Evolutionary conservation across 2,113 vertebrate genomes (phyloP).

Genomic region (Papio anubis): DNA sequence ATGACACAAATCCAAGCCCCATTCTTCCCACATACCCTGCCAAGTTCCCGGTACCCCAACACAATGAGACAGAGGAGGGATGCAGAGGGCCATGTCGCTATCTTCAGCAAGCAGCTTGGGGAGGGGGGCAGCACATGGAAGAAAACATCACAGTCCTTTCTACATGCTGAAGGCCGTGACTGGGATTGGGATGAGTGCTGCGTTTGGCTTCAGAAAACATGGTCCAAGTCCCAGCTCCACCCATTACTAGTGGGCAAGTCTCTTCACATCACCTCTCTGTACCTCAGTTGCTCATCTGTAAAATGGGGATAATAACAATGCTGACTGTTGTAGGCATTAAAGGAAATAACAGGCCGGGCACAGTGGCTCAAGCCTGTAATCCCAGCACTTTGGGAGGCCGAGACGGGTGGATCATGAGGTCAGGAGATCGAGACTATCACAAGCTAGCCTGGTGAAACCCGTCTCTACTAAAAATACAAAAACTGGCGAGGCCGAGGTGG

Average conservation of each 20-base stretch:
- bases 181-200: background rate
- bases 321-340: background rate
- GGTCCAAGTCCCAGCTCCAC: background rate
- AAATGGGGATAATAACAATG: background rate
- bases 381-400: too few species aligned
- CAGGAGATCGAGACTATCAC: too few species aligned
- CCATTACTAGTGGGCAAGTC: background rate
- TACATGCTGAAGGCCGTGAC: background rate
- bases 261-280: background rate
- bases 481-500: too few species aligned
- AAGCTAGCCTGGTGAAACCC: too few species aligned
- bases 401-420: too few species aligned
- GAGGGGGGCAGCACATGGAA: background rate
- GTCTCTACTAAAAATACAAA: too few species aligned
- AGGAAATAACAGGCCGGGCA: background rate
- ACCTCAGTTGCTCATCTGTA: conserved; percentile 3
- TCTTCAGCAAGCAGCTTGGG: background rate
- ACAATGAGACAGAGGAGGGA: background rate
- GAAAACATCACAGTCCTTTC: background rate
- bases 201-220: background rate
- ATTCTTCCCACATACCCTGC: background rate
- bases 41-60: background rate
- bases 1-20: background rate
- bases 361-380: too few species aligned
- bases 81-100: background rate